Percentiles rank a stretch among this genome's conserved stretches.
These are phyloP conservation scores for Apostichopus leukothele DNA, from an alignment of 53 echinoderm and acorn worm genomes.

Conservation along the genomic window DNA sequence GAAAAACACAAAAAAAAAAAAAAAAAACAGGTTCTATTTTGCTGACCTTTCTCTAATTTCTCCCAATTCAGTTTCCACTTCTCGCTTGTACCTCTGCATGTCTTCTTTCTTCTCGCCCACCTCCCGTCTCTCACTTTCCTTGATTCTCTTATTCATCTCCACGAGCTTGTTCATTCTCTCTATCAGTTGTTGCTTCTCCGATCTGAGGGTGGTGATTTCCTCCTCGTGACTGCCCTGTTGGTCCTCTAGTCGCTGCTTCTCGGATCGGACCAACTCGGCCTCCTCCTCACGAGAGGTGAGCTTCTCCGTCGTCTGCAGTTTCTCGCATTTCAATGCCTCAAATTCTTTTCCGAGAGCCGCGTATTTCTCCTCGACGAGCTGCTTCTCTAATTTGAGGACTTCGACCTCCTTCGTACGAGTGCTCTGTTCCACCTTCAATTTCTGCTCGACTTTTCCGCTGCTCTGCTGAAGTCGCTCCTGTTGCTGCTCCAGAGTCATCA, in stretches of 20 bases:
- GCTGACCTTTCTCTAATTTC: constrained; percentile 28
- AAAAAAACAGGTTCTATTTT: too few relatives aligned
- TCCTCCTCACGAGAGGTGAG: background rate
- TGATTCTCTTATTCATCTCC: constrained; percentile 49
- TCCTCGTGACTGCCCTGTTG: constrained; percentile 7
- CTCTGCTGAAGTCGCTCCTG: constrained; percentile 14
- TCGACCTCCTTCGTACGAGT: background rate
- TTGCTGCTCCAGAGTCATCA: background rate
- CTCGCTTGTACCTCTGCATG: constrained; percentile 34
- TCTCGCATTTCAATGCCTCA: background rate
- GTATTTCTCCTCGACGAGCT: background rate
- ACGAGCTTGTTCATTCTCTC: constrained; percentile 41
- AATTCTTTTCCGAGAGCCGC: background rate
- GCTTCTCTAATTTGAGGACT: constrained; percentile 2
- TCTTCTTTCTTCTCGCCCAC: constrained; percentile 42
- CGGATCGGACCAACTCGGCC: background rate
- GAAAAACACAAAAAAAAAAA: too few relatives aligned
- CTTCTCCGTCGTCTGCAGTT: background rate
- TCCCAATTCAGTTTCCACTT: constrained; percentile 25
- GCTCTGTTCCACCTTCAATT: background rate
- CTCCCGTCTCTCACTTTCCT: constrained; percentile 25
- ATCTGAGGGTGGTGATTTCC: background rate
- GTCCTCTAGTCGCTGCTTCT: background rate
- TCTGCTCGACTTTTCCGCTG: constrained; percentile 15
- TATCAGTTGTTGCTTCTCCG: constrained; percentile 35